Conservation (phyloP, 1,140 invertebrate genomes). For the Micrasema longulum region DNA sequence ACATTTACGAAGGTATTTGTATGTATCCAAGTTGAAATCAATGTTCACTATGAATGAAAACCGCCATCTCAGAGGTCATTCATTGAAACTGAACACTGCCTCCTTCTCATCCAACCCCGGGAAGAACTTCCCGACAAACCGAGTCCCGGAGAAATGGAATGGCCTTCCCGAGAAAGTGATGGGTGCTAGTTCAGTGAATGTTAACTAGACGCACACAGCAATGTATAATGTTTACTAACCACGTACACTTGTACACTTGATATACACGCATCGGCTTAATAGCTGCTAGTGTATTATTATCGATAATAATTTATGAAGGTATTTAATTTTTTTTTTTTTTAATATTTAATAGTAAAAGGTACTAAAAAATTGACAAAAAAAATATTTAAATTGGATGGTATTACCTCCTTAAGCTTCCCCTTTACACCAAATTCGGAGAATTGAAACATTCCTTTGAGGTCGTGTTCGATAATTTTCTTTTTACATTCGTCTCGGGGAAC, state of each 20-base stretch:
- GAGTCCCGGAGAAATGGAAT: background rate
- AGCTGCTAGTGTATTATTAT: no score
- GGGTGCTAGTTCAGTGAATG: no score
- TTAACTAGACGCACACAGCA: no score
- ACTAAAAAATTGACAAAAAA: background rate
- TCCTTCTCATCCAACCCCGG: no score
- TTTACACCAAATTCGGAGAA: slow-evolving; percentile 7
- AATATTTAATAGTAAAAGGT: background rate
- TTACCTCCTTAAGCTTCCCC: slow-evolving; percentile 16
- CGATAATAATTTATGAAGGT: background rate
- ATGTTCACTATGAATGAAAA: no score
- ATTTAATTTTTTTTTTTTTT: background rate
- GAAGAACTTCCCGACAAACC: background rate
- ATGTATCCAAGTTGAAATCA: no score
- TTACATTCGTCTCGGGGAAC: slow-evolving; percentile 5
- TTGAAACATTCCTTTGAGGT: slow-evolving; percentile 22
- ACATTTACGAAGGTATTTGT: background rate
- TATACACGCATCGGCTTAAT: no score
- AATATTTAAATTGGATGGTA: background rate
- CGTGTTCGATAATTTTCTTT: slow-evolving; percentile 28
- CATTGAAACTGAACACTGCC: no score
- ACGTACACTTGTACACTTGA: no score
- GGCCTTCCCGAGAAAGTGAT: no score
- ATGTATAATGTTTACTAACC: no score
- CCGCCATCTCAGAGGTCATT: no score